Base-by-base conservation (phyloP, 2,888 invertebrate species). In the Orchesellides sinensis region DNA sequence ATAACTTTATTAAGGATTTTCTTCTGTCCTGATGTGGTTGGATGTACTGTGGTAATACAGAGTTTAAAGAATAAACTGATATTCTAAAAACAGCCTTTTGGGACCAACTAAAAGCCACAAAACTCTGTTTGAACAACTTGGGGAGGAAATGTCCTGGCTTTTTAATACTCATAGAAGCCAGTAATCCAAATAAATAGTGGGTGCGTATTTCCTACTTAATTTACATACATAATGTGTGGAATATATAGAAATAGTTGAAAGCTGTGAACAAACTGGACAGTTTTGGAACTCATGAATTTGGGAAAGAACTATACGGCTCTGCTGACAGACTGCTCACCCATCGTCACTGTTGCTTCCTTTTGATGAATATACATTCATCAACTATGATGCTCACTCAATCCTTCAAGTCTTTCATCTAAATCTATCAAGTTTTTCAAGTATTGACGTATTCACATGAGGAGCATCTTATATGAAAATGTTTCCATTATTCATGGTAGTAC, bases 101-200 rank as follows among this genome's bases (percentile, higher is more conserved):
- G 14, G 5, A 4, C 17, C n/a, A 10, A 56, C 27, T 12, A 68
- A 77, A 79, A 79, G 78, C 78, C 78, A 70, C 78, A 79, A 27
- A 56, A 21, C 70, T 68, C 27, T 79, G 70, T 70, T 63, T 63
- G 49, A 79, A 78, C 61, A 78, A 63, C 78, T 54, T 77, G 77
- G 68, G 74, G 45, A 79, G 78, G 78, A 79, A 79, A 79, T 78
- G 66, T 63, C 63, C 52, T 32, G 45, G 56, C 14, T 69, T 79
- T 70, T 77, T 70, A 70, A 79, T 70, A 63, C 78, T 79, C 78
- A 32, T 61, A 19, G 78, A 79, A 79, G 78, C 78, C 78, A 79
- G 70, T 70, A 79, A 79, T 70, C 78, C 78, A 79, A 79, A 79
- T 79, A 79, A 79, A 79, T 79, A 79, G 25, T 79, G 78, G 70